phyloP scores from a whole-genome alignment of 2,888 invertebrate genomes.

The Drosophila lacicola region DNA sequence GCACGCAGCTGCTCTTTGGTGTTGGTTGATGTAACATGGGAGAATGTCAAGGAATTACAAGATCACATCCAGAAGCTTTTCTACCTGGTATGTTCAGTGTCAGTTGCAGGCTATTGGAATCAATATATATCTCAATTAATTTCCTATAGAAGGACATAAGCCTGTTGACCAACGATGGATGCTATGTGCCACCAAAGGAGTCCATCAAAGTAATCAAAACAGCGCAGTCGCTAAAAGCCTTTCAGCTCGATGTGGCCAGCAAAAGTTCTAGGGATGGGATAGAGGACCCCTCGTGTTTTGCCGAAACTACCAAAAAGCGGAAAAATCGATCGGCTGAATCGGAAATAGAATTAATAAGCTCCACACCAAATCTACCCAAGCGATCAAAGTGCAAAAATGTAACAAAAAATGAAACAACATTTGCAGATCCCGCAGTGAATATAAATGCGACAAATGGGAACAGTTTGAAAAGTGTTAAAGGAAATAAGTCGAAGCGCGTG shows the following conservation, averaged over 20 bases:
- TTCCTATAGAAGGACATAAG: constrained; percentile 48
- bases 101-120: neutral
- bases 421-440: neutral
- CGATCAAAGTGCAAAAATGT: constrained; percentile 46
- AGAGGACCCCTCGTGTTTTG: neutral
- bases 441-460: neutral
- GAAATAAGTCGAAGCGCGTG: constrained; percentile 1
- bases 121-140: neutral
- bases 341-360: constrained; percentile 47
- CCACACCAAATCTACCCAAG: constrained; percentile 56
- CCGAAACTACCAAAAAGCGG: constrained; percentile 38
- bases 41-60: constrained; percentile 58
- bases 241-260: constrained; percentile 15
- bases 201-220: constrained; percentile 59
- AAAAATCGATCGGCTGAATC: constrained; percentile 43
- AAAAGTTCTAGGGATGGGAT: neutral
- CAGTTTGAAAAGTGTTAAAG: neutral
- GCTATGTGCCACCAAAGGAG: constrained; percentile 65
- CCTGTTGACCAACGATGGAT: constrained; percentile 64
- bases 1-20: constrained; percentile 62
- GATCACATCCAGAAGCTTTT: constrained; percentile 71
- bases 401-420: neutral
- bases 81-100: constrained; percentile 36
- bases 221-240: constrained; percentile 51
- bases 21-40: constrained; percentile 63